Percentiles rank a stretch among this genome's conserved stretches.
Evolutionary conservation across 2,113 vertebrate species (phyloP).

Genomic region (Hirundichthys speculiger): DNA sequence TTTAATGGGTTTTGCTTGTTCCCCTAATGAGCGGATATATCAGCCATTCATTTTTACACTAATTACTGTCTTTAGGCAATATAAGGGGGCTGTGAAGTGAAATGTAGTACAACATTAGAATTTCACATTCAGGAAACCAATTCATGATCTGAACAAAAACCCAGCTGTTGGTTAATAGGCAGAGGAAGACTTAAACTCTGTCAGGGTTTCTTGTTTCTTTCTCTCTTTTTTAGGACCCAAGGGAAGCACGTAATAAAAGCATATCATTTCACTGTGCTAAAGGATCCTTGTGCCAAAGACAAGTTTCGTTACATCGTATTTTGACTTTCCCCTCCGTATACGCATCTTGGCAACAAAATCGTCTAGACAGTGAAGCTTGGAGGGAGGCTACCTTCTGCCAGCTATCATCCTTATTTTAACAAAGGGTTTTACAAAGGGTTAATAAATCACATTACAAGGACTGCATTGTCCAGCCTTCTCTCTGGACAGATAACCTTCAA

Average conservation of each 20-base stretch:
- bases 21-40: conserved; percentile 51
- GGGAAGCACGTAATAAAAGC: conserved; percentile 6
- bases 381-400: conserved; percentile 15
- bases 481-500: conserved; percentile 41
- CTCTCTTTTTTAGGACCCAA: no score
- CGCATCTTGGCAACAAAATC: conserved; percentile 26
- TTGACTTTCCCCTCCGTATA: no score
- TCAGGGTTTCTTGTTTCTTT: no score
- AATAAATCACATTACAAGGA: conserved; percentile 29
- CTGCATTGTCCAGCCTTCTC: neutral
- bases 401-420: conserved; percentile 22
- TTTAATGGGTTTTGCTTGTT: conserved; percentile 57
- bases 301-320: no score
- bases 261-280: conserved; percentile 16
- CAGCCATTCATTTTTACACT: conserved; percentile 56
- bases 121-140: conserved; percentile 22
- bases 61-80: conserved; percentile 66
- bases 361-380: conserved; percentile 23
- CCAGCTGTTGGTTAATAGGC: conserved; percentile 26
- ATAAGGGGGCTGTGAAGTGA: conserved; percentile 40
- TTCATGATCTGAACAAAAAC: conserved; percentile 27
- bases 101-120: conserved; percentile 38
- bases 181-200: no score
- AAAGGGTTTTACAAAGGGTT: conserved; percentile 9
- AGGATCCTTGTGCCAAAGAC: conserved; percentile 9